Conservation (phyloP, 2,888 invertebrate genomes). For the Heliconius erato region DNA sequence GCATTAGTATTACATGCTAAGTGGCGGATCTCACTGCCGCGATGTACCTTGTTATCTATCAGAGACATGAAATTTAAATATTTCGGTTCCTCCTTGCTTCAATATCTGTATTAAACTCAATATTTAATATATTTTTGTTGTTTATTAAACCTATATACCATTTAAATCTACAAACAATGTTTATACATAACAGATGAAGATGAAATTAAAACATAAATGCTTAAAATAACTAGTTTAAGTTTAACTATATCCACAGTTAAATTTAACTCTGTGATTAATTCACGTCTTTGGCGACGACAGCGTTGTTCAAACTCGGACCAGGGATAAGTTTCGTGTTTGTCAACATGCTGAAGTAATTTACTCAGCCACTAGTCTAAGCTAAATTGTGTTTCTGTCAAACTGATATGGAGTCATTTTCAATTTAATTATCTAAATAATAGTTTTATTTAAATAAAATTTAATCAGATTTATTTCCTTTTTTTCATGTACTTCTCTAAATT, state of each 20-base stretch:
- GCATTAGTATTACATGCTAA: too few species aligned
- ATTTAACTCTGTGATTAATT: background rate
- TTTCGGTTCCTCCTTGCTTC: too few species aligned
- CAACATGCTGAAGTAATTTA: background rate
- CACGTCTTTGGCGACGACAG: background rate
- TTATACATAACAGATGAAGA: too few species aligned
- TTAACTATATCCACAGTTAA: background rate
- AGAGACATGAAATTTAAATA: too few species aligned
- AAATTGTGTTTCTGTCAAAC: background rate
- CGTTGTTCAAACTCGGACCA: background rate
- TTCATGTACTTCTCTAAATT: too few species aligned
- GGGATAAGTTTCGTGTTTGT: slow-evolving; percentile 1
- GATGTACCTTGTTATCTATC: too few species aligned
- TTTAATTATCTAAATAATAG: background rate
- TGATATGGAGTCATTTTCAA: background rate
- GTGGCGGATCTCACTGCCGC: too few species aligned
- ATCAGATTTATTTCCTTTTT: too few species aligned
- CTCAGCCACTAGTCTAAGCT: background rate
- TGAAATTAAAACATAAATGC: too few species aligned
- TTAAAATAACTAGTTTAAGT: too few species aligned
- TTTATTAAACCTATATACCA: background rate
- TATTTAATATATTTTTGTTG: background rate
- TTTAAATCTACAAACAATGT: background rate
- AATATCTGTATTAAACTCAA: background rate
- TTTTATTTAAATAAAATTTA: background rate